A percentile compares a stretch with the other conserved stretches of the same genome.
phyloP scores from a whole-genome alignment of 2,888 invertebrate genomes.

The Lasioglossum morio region DNA sequence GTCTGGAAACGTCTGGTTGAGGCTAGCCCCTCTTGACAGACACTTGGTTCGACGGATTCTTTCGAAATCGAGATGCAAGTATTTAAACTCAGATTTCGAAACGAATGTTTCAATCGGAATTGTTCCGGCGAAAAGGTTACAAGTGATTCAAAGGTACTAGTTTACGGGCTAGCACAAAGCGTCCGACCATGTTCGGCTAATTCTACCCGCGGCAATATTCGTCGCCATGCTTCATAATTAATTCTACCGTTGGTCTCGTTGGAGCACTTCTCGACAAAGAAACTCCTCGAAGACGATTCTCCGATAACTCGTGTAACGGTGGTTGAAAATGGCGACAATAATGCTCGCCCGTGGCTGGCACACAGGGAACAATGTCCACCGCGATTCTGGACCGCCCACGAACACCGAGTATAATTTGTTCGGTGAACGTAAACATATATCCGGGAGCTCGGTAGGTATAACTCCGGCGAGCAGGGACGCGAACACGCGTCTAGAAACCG shows the following conservation, averaged over 20 bases:
- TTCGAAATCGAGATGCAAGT: background rate
- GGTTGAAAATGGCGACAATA: slow-evolving; percentile 14
- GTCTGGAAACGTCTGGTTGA: slow-evolving; percentile 19
- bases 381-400: slow-evolving; percentile 24
- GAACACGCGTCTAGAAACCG: slow-evolving; percentile 21
- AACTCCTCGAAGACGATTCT: slow-evolving; percentile 23
- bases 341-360: slow-evolving; percentile 9
- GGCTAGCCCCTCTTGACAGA: background rate
- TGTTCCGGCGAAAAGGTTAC: background rate
- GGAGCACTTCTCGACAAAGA: slow-evolving; percentile 11
- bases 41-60: background rate
- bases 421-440: slow-evolving; percentile 32
- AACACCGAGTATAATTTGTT: slow-evolving; percentile 32
- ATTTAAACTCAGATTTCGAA: background rate
- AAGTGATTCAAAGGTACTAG: background rate
- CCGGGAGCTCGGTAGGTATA: slow-evolving; percentile 25
- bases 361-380: slow-evolving; percentile 26
- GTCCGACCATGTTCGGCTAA: background rate
- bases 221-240: background rate
- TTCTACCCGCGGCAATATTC: background rate
- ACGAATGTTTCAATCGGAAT: background rate
- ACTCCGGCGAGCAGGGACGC: slow-evolving; percentile 19
- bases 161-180: background rate
- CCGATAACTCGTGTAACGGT: slow-evolving; percentile 11
- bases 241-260: background rate